These are phyloP conservation scores for Urophycis tenuis DNA, from an alignment of 2,797 vertebrate species.

Conservation along the genomic window DNA sequence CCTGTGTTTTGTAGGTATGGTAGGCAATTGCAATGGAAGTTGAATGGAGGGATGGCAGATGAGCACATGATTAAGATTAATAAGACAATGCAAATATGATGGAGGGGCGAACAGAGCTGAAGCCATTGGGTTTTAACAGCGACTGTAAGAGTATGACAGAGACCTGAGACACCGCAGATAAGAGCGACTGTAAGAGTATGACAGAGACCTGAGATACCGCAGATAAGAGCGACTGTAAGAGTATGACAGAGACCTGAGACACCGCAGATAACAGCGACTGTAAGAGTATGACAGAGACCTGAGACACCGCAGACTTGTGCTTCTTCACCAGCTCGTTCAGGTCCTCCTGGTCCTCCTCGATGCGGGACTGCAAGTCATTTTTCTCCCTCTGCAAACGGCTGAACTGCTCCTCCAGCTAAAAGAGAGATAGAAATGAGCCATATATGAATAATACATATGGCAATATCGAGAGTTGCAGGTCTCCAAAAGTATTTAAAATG, in stretches of 20 bases:
- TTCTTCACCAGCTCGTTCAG: slow-evolving; percentile 98
- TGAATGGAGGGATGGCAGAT: not conserved
- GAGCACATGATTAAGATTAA: not conserved
- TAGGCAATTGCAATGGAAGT: not conserved
- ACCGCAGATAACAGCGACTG: too few relatives aligned
- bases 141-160: too few relatives aligned
- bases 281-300: slow-evolving; percentile 64
- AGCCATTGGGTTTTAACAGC: not conserved
- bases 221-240: too few relatives aligned
- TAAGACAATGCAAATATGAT: not conserved
- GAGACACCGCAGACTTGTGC: slow-evolving; percentile 89
- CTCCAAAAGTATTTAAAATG: not conserved
- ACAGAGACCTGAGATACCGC: too few relatives aligned
- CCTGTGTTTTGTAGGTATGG: not conserved
- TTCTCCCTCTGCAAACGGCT: slow-evolving; percentile 94
- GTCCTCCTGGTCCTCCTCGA: slow-evolving; percentile 97
- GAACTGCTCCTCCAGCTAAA: slow-evolving; percentile 92
- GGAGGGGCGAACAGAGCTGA: not conserved
- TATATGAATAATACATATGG: not conserved
- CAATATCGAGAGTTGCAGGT: slow-evolving; percentile 36
- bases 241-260: too few relatives aligned
- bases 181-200: too few relatives aligned
- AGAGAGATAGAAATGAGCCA: not conserved
- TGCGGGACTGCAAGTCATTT: slow-evolving; percentile 88
- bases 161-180: too few relatives aligned